These are phyloP conservation scores for Drosophila borborema DNA, from an alignment of 2,888 invertebrate genomes.

Conservation along the genomic window DNA sequence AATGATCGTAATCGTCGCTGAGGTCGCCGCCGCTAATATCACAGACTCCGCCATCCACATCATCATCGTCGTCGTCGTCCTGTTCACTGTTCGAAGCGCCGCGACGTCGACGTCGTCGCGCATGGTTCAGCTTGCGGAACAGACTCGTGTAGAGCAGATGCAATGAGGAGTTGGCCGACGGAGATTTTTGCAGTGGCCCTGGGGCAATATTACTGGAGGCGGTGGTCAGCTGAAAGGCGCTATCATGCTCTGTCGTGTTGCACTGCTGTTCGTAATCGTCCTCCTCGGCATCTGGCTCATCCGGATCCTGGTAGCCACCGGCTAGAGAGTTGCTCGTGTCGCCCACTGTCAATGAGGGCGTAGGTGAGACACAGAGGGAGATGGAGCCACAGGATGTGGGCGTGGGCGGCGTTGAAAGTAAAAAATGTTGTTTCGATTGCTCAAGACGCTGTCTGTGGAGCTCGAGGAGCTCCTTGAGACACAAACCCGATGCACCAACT, in stretches of 20 bases:
- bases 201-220: constrained; percentile 44
- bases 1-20: constrained; percentile 83
- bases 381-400: constrained; percentile 76
- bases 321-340: constrained; percentile 54
- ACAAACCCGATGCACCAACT: constrained; percentile 59
- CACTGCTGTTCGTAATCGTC: constrained; percentile 62
- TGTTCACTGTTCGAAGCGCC: constrained; percentile 75
- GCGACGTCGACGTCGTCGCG: constrained; percentile 59
- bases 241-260: constrained; percentile 57
- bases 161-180: constrained; percentile 77
- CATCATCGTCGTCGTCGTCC: constrained; percentile 62
- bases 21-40: constrained; percentile 82
- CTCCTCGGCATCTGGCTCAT: constrained; percentile 39
- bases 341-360: constrained; percentile 68
- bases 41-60: constrained; percentile 79
- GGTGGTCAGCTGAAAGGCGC: constrained; percentile 71
- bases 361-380: constrained; percentile 70
- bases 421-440: constrained; percentile 83
- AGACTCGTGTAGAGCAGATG: constrained; percentile 82
- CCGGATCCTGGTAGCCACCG: constrained; percentile 33
- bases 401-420: constrained; percentile 83
- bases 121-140: constrained; percentile 74
- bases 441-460: constrained; percentile 82
- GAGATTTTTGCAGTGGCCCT: constrained; percentile 72
- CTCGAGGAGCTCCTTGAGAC: constrained; percentile 80